These are phyloP conservation scores for Antechinus stuartii DNA, from an alignment of 2,113 vertebrate genomes.

Conservation along the genomic window DNA sequence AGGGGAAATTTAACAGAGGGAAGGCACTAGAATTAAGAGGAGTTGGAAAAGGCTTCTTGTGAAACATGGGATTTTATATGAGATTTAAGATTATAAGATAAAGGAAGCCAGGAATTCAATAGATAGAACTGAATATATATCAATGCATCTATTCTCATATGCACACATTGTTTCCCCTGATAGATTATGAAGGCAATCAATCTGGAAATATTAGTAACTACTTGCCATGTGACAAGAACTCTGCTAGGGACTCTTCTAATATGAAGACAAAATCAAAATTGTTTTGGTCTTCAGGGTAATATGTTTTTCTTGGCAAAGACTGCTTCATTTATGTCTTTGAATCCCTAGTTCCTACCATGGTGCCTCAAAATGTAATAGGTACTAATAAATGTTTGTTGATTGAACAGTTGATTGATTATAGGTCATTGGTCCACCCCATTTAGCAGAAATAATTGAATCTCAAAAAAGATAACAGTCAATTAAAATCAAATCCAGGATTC, in stretches of 20 bases:
- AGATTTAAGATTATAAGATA: neutral
- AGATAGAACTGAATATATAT: neutral
- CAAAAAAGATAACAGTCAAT: neutral
- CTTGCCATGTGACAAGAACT: neutral
- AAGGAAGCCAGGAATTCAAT: neutral
- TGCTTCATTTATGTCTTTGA: neutral
- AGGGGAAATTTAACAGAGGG: neutral
- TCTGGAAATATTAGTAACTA: neutral
- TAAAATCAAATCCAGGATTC: neutral
- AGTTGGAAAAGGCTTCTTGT: neutral
- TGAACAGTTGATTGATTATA: neutral
- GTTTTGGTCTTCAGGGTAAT: neutral
- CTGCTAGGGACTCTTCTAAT: neutral
- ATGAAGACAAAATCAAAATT: neutral
- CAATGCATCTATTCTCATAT: neutral
- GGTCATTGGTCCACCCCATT: neutral
- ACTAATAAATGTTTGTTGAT: neutral
- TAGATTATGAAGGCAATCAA: neutral
- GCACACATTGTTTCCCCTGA: neutral
- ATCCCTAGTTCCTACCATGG: neutral
- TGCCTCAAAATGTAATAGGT: neutral
- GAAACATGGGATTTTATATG: neutral
- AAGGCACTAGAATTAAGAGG: neutral
- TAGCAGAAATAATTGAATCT: neutral
- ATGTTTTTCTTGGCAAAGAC: neutral